phyloP scores from a whole-genome alignment of 2,797 vertebrate genomes.

The Platyrinchus mystaceus region DNA sequence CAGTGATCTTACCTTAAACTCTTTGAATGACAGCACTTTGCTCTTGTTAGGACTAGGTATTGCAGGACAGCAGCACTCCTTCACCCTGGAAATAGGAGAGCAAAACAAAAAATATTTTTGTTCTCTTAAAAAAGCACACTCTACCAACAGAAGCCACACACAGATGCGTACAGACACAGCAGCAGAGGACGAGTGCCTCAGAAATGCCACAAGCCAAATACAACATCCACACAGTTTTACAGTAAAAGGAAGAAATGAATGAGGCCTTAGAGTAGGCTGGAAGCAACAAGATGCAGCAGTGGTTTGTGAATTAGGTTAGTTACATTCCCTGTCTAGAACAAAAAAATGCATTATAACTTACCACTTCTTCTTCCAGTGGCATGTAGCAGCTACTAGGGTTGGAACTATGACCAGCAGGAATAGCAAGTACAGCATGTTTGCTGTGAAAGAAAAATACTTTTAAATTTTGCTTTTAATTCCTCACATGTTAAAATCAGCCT shows the following conservation, averaged over 20 bases:
- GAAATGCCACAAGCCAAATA: not conserved
- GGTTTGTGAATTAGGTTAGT: not conserved
- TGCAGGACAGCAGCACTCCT: constrained; percentile 70
- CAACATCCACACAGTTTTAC: not conserved
- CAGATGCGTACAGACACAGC: not conserved
- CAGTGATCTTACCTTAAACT: constrained; percentile 60
- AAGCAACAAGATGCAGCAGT: not conserved
- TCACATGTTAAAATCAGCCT: not conserved
- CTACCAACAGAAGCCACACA: not conserved
- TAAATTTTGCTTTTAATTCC: not conserved
- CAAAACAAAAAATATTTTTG: not conserved
- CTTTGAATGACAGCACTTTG: constrained; percentile 68
- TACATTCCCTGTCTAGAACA: not conserved
- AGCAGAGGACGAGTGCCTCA: not conserved
- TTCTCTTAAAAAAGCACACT: not conserved
- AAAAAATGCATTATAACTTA: constrained; percentile 53
- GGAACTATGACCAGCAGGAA: constrained; percentile 42
- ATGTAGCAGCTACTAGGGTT: constrained; percentile 22
- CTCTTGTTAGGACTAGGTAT: constrained; percentile 77
- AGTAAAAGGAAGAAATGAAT: not conserved
- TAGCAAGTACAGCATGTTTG: constrained; percentile 4
- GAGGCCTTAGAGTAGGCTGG: not conserved
- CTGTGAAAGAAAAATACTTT: constrained; percentile 51
- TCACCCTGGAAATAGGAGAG: constrained; percentile 59
- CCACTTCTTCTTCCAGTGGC: constrained; percentile 71